Percentiles rank a stretch among this genome's conserved stretches.
Conservation (phyloP, 2,113 vertebrate species). For the Agelaius phoeniceus region DNA sequence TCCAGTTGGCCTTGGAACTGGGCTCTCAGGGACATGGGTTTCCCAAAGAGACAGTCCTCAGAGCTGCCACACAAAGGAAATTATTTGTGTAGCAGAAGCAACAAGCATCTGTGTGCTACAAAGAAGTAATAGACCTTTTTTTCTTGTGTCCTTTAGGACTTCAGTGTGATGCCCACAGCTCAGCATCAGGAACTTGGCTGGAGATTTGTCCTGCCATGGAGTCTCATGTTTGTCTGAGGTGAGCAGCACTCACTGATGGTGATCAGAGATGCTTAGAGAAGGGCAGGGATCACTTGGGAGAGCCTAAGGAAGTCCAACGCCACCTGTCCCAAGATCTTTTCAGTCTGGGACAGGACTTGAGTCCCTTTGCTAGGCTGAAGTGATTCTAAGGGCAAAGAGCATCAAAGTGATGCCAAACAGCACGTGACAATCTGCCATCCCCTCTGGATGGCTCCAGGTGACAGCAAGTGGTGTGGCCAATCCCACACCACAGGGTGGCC, state of each 20-base stretch:
- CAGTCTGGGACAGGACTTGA: neutral
- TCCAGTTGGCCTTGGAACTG: neutral
- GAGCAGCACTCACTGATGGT: neutral
- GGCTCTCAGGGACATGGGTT: fast-evolving
- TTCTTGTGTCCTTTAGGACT: neutral
- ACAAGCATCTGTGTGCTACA: fast-evolving
- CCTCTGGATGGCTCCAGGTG: neutral
- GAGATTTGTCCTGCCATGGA: neutral
- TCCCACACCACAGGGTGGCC: neutral
- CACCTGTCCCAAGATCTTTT: neutral
- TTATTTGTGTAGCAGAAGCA: neutral
- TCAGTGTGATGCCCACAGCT: neutral
- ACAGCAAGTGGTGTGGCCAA: neutral
- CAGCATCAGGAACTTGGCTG: fast-evolving
- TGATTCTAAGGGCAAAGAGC: no score
- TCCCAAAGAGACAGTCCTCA: neutral
- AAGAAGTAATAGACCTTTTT: no score
- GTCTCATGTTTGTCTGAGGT: neutral
- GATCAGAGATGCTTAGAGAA: neutral
- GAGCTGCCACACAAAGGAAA: fast-evolving
- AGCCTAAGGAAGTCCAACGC: fast-evolving
- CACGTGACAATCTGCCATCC: fast-evolving
- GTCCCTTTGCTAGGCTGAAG: neutral
- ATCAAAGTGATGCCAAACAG: neutral
- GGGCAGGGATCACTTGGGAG: neutral